These are phyloP conservation scores for Pipistrellus pipistrellus DNA, from an alignment of 2,797 vertebrate species.

Conservation along the genomic window DNA sequence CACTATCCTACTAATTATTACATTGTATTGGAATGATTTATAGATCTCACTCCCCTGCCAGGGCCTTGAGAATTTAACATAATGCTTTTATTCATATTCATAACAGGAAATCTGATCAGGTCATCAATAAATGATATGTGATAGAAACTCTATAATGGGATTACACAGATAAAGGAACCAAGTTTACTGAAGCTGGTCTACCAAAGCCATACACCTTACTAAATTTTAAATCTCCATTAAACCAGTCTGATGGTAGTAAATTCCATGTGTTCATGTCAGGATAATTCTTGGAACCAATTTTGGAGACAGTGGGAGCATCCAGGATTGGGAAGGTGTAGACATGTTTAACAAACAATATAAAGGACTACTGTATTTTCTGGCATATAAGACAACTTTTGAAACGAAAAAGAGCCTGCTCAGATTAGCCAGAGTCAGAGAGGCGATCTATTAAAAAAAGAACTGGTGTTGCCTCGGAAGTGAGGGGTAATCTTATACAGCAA, in stretches of 20 bases:
- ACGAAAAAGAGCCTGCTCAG: too few relatives aligned
- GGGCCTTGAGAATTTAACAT: neutral
- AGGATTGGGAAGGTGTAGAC: constrained; percentile 64
- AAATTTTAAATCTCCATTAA: neutral
- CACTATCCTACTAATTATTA: neutral
- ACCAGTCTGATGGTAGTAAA: neutral
- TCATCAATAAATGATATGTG: neutral
- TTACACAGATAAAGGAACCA: neutral
- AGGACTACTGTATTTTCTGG: neutral
- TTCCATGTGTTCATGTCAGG: neutral
- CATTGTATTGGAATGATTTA: neutral
- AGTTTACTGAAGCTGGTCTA: neutral
- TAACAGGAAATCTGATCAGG: neutral
- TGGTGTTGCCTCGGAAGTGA: too few relatives aligned
- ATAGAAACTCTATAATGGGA: neutral
- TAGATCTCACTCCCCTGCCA: neutral
- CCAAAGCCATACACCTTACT: neutral
- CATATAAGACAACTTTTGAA: too few relatives aligned
- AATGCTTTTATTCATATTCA: constrained; percentile 10
- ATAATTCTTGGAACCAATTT: constrained; percentile 56
- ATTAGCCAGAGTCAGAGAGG: too few relatives aligned
- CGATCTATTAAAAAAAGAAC: too few relatives aligned
- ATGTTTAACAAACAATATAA: constrained; percentile 62
- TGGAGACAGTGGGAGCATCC: constrained; percentile 29
- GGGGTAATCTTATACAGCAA: too few relatives aligned